Conservation (phyloP, 2,797 vertebrate species). For the Ataeniobius toweri region DNA sequence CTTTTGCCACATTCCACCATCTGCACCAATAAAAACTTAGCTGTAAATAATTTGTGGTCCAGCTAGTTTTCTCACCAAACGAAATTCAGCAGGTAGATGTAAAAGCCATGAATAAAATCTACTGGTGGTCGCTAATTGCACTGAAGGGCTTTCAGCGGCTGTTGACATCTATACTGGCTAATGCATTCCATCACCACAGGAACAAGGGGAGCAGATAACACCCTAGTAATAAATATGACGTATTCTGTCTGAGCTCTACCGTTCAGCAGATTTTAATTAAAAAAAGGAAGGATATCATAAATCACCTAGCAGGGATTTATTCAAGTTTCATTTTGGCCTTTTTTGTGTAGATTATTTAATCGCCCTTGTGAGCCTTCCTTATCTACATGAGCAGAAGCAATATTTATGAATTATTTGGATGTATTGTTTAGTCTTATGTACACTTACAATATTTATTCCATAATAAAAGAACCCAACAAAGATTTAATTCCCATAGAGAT, state of each 20-base stretch:
- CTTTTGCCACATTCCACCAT: constrained; percentile 11
- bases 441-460: not conserved
- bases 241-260: constrained; percentile 12
- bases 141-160: constrained; percentile 15
- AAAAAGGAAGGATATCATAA: constrained; percentile 14
- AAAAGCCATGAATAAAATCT: constrained; percentile 24
- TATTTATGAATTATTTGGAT: constrained; percentile 7
- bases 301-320: constrained; percentile 42
- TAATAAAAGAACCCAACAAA: not conserved
- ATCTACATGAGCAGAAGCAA: constrained; percentile 13
- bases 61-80: constrained; percentile 10
- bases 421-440: constrained; percentile 3
- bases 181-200: constrained; percentile 13
- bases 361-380: not conserved
- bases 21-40: constrained; percentile 7
- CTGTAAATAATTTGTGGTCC: constrained; percentile 25
- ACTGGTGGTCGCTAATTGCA: constrained; percentile 26
- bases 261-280: constrained; percentile 23
- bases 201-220: constrained; percentile 19
- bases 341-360: constrained; percentile 24
- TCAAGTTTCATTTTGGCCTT: constrained; percentile 14
- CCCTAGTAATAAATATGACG: constrained; percentile 27
- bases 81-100: constrained; percentile 10
- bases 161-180: constrained; percentile 12
- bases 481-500: not conserved